A percentile compares a stretch with the other conserved stretches of the same genome.
Evolutionary conservation across 2,113 vertebrate species (phyloP).

Genomic region (Arenaria interpres): DNA sequence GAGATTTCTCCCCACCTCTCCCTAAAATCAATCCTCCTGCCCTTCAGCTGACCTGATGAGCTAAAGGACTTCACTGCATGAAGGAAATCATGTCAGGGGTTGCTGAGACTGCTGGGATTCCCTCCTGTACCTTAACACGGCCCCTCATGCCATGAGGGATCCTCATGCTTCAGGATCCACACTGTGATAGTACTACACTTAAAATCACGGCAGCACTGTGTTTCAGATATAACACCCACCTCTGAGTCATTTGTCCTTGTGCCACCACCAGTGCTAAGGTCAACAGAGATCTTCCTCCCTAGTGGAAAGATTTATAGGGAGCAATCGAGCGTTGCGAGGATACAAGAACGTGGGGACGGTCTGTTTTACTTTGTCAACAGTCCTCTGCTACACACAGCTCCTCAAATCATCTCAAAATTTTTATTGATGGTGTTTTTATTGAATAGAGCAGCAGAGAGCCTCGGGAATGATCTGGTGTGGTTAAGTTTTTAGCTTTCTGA

Average conservation of each 20-base stretch:
- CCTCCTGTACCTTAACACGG: rapidly evolving
- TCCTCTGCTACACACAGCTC: not conserved
- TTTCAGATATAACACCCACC: not conserved
- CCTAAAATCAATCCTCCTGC: not conserved
- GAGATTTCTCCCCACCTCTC: not conserved
- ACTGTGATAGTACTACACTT: not conserved
- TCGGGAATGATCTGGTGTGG: not conserved
- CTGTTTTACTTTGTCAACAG: not conserved
- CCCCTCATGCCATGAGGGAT: not conserved
- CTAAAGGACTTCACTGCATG: not conserved
- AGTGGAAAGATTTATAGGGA: not conserved
- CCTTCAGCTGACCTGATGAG: not conserved
- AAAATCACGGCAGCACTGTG: not conserved
- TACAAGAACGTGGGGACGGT: not conserved
- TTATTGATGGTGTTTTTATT: not conserved
- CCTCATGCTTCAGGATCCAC: not conserved
- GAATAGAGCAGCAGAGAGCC: not conserved
- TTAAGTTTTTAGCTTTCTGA: not conserved
- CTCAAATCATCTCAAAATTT: not conserved
- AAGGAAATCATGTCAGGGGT: not conserved
- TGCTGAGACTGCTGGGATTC: not conserved
- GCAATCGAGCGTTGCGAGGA: not conserved
- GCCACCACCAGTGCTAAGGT: not conserved
- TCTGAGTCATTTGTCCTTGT: not conserved
- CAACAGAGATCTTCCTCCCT: not conserved